A percentile compares a stretch with the other conserved stretches of the same genome.
These are phyloP conservation scores for Trichopria drosophilae DNA, from an alignment of 2,888 invertebrate genomes.

Conservation along the genomic window DNA sequence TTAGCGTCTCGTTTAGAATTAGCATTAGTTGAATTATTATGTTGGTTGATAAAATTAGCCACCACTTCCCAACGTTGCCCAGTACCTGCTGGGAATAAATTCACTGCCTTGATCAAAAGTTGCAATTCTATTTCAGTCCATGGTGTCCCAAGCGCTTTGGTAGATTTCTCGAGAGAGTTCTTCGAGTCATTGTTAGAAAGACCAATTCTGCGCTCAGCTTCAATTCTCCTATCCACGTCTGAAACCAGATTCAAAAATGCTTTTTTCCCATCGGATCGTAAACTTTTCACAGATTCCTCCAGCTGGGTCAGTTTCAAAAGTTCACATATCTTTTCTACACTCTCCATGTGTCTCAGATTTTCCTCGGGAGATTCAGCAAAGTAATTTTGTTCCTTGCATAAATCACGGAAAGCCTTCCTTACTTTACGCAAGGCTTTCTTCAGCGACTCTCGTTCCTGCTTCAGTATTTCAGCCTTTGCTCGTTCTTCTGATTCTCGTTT, in stretches of 20 bases:
- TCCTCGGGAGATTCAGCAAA: constrained; percentile 73
- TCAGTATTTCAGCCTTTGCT: constrained; percentile 77
- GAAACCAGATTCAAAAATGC: constrained; percentile 71
- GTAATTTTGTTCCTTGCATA: constrained; percentile 78
- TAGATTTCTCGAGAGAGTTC: constrained; percentile 45
- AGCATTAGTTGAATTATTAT: constrained; percentile 64
- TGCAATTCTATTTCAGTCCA: constrained; percentile 89
- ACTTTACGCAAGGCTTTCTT: constrained; percentile 88
- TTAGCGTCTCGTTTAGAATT: constrained; percentile 77
- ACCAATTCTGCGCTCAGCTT: constrained; percentile 72
- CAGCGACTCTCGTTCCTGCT: constrained; percentile 82
- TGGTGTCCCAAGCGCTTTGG: constrained; percentile 55
- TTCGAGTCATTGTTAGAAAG: constrained; percentile 43
- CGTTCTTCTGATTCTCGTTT: constrained; percentile 80
- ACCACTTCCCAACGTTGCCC: constrained; percentile 89
- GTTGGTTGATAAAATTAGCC: constrained; percentile 92
- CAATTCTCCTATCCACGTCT: constrained; percentile 74
- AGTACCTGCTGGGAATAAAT: constrained; percentile 96
- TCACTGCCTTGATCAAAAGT: constrained; percentile 93
- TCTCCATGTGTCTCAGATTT: constrained; percentile 80
- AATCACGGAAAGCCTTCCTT: constrained; percentile 76
- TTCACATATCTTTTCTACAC: constrained; percentile 87
- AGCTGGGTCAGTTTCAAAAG: constrained; percentile 71
- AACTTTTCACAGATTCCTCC: constrained; percentile 74
- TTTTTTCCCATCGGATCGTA: constrained; percentile 67